phyloP scores from a whole-genome alignment of 2,888 invertebrate species.

The Drosophila prostipennis region DNA sequence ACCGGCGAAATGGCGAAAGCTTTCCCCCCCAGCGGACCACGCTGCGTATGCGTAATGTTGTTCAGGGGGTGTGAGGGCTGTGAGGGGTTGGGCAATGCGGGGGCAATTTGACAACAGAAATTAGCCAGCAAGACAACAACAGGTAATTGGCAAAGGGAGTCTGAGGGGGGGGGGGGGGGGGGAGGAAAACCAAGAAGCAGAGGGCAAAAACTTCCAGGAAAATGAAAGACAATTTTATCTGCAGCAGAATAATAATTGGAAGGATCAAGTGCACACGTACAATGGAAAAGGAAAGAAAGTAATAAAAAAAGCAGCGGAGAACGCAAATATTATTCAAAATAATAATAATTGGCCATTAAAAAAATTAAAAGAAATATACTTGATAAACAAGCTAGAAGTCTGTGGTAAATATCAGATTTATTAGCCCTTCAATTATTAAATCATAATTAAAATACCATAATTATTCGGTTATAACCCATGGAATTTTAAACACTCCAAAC shows the following conservation, averaged over 20 bases:
- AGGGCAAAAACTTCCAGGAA: neutral
- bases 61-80: neutral
- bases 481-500: no score
- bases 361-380: neutral
- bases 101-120: conserved; percentile 10
- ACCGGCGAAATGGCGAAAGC: neutral
- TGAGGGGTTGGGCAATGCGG: no score
- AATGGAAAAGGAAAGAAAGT: neutral
- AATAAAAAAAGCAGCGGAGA: neutral
- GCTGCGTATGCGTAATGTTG: conserved; percentile 65
- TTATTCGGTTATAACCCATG: no score
- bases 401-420: no score
- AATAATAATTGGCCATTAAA: neutral
- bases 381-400: no score
- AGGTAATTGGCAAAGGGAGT: neutral
- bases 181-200: neutral
- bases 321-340: neutral
- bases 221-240: neutral
- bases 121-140: conserved; percentile 3
- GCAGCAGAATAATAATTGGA: neutral
- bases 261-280: neutral
- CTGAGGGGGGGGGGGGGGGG: no score
- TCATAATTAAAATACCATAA: no score
- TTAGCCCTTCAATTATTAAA: no score
- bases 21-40: conserved; percentile 24